Percentiles rank a stretch among this genome's conserved stretches.
Conservation (phyloP, 1,140 invertebrate species). For the Tribolium castaneum region DNA sequence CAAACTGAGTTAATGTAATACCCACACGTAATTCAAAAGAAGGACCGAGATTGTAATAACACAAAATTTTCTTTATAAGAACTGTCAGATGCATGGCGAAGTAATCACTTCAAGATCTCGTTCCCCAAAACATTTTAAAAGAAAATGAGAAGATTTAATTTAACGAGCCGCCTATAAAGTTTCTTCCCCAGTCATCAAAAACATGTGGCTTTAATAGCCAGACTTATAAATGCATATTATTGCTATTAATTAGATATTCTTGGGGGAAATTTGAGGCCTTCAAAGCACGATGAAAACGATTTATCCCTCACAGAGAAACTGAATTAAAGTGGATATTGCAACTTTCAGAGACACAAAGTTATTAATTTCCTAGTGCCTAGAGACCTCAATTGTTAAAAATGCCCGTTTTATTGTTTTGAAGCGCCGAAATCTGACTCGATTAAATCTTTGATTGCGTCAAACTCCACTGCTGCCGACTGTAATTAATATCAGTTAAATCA, state of each 20-base stretch:
- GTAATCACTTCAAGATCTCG: neutral
- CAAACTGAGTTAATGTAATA: neutral
- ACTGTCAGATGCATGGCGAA: neutral
- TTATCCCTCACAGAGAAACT: neutral
- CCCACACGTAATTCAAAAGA: neutral
- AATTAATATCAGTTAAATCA: conserved; percentile 36
- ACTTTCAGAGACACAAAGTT: neutral
- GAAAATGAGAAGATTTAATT: neutral
- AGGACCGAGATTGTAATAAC: neutral
- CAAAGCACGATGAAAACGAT: neutral
- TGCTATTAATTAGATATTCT: conserved; percentile 11
- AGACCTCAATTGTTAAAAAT: neutral
- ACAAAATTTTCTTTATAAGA: neutral
- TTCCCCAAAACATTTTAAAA: neutral
- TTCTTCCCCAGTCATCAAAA: neutral
- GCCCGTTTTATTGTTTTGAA: conserved; percentile 2
- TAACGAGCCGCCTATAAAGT: neutral
- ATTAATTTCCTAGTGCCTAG: neutral
- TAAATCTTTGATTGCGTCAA: conserved; percentile 13
- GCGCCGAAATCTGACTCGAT: conserved; percentile 15
- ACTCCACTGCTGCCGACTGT: neutral
- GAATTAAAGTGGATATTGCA: neutral
- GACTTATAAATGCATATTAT: neutral
- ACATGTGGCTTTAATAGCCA: neutral
- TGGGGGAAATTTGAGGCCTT: neutral